Evolutionary conservation across 1,140 invertebrate species (phyloP), one percentile per base, ranked within the genome.

Genomic region (Halictus rubicundus): DNA sequence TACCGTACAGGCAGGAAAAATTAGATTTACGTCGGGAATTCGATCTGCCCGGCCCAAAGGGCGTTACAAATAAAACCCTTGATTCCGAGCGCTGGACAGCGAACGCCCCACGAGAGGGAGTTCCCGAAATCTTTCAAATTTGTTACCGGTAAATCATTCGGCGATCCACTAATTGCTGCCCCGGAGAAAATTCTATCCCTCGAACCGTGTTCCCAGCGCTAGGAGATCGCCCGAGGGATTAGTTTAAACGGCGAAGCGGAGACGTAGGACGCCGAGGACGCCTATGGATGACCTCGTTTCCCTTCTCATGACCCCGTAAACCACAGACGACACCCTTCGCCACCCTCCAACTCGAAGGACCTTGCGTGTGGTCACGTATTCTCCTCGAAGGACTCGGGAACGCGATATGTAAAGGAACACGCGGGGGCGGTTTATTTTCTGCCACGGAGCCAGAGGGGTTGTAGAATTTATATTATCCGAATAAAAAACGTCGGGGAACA

Each of bases 281-380:
- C 65, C 69, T 65, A 82, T 76, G 77, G 68, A 87, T 83, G 85
- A 87, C 85, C 85, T 37, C 63, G 78, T 87, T 87, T 87, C 85
- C 85, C 85, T 87, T 87, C 85, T 78, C 85, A 86, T 78, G 85
- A 86, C 84, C 85, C 78, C 76, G 61, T 80, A 86, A 87, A 81
- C 85, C 84, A 54, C 85, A 78, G 61, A 10, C 46, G 49, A 46
- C 10, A 42, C 32, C 60, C 59, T n/a, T 16, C 25, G 60, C 72
- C 65, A 78, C 76, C 71, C 78, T 75, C 25, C 69, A n/a, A 63
- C 65, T 65, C 65, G 68, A 63, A 57, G 59, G 66, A 75, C 61
- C 74, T 86, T 83, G 85, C 65, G 84, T 65, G 74, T 78, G 85
- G 81, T 83, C 85, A 77, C 78, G 78, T 81, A 82, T 82, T 57